Evolutionary conservation across 2,797 vertebrate genomes (phyloP), one percentile per base, ranked within the genome.

Genomic region (Acanthurus tractus): DNA sequence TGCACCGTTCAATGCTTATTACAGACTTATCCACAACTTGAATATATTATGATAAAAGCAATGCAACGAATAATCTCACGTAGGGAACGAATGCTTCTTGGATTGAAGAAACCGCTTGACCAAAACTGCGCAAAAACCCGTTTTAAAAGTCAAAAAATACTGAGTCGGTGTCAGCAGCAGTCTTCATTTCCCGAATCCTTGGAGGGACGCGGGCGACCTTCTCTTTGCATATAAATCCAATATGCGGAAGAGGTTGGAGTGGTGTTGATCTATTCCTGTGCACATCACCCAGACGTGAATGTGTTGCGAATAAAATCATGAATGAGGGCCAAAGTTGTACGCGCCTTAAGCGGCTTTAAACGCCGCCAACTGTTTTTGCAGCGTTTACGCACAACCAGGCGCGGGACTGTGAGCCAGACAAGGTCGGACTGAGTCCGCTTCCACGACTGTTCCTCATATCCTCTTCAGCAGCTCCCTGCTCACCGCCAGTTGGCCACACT

Each of bases 241-340:
- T 88, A 92, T 88, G 91, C 94, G 94, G 94, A 94, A 94, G 94
- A 93, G 91, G 78, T 72, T 84, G 85, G 85, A 87, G 89, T 74
- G 80, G 66, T 86, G 80, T 56, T 52, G 74, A n/a, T 87, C 82
- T 88, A 54, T 77, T 83, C 85, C 86, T 68, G 78, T 76, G 89
- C 85, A 84, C 88, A 85, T 68, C 74, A 71, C 52, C 74, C 83
- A 79, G 80, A 66, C 84, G 80, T 64, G 70, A 71, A 85, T 36
- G 67, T 58, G 80, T 58, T 65, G 70, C 83, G 69, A 75, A 76
- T 59, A 74, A 76, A 88, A 74, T 36, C 54, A 85, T 87, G 78
- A 91, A 89, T 83, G 79, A 73, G 61, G 66, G 63, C 70, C 70
- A 78, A 86, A 91, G 82, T 88, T 86, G 79, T 44, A 45, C 59